These are phyloP conservation scores for Griposia aprilina DNA, from an alignment of 2,888 invertebrate genomes.

Conservation along the genomic window DNA sequence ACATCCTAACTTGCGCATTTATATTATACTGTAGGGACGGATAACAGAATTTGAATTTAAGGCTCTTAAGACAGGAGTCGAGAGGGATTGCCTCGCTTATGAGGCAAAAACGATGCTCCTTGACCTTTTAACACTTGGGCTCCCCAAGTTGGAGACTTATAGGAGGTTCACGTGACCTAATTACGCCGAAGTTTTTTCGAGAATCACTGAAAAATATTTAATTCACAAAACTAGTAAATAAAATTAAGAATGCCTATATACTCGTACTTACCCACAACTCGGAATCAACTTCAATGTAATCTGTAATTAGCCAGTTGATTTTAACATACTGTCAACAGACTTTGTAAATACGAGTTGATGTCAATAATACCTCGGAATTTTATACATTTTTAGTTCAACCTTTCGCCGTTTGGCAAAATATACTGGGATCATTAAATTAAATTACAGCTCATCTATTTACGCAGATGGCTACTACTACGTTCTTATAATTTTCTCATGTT, in stretches of 20 bases:
- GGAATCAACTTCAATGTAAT: background rate
- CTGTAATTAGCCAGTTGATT: background rate
- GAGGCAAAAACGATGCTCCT: slow-evolving; percentile 33
- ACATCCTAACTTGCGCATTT: background rate
- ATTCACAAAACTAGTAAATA: background rate
- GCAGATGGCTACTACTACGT: background rate
- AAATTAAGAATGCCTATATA: background rate
- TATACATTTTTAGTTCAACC: background rate
- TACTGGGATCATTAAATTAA: background rate
- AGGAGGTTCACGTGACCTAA: slow-evolving; percentile 17
- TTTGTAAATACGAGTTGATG: slow-evolving; percentile 1
- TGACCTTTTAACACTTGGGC: slow-evolving; percentile 40
- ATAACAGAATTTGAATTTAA: slow-evolving; percentile 46
- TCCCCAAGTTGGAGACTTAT: slow-evolving; percentile 3
- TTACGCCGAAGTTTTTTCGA: background rate
- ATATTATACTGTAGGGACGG: slow-evolving; percentile 14
- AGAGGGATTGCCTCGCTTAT: slow-evolving; percentile 27
- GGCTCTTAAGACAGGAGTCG: slow-evolving; percentile 16
- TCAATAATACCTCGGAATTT: background rate
- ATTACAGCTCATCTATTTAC: background rate
- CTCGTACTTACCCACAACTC: background rate
- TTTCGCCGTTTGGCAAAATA: background rate
- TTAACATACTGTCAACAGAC: background rate
- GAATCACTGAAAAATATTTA: background rate
- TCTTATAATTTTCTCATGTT: background rate